Evolutionary conservation across 1,140 invertebrate genomes (phyloP).

Genomic region (Drosophila varians): DNA sequence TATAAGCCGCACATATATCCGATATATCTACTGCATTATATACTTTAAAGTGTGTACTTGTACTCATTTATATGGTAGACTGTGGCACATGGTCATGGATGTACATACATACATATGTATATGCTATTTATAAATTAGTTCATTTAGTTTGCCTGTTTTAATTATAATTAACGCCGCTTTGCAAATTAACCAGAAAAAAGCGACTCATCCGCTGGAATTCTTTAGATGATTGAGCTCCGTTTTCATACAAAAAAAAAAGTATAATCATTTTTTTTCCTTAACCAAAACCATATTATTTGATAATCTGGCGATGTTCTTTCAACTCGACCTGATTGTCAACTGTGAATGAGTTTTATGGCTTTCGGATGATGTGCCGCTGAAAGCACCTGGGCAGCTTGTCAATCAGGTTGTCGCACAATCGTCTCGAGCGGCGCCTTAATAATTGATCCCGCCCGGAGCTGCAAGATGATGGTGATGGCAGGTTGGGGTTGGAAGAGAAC

Average conservation of each 20-base stretch:
- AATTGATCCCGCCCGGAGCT: slow-evolving; percentile 59
- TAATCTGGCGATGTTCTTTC: neutral
- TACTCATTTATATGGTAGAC: slow-evolving; percentile 11
- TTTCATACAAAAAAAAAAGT: no score
- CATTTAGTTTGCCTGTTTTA: slow-evolving; percentile 75
- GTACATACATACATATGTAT: no score
- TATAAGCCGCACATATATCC: slow-evolving; percentile 21
- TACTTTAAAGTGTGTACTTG: slow-evolving; percentile 7
- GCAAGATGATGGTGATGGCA: neutral
- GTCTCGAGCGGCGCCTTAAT: slow-evolving; percentile 56
- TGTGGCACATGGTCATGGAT: slow-evolving; percentile 16
- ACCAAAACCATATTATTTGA: no score
- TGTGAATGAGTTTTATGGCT: slow-evolving; percentile 25
- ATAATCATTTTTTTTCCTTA: no score
- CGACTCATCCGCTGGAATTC: neutral
- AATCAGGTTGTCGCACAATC: slow-evolving; percentile 35
- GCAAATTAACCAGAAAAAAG: slow-evolving; percentile 56
- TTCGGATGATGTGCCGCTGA: slow-evolving; percentile 37
- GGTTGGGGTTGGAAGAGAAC: neutral
- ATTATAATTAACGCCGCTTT: slow-evolving; percentile 75
- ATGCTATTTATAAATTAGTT: slow-evolving; percentile 53
- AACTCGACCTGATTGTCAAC: slow-evolving; percentile 17
- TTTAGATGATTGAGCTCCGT: neutral
- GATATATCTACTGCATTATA: slow-evolving; percentile 24
- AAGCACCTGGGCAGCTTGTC: slow-evolving; percentile 20